Evolutionary conservation across 2,888 invertebrate species (phyloP), one percentile per base, ranked within the genome.

Genomic region (Drosophila borealis): DNA sequence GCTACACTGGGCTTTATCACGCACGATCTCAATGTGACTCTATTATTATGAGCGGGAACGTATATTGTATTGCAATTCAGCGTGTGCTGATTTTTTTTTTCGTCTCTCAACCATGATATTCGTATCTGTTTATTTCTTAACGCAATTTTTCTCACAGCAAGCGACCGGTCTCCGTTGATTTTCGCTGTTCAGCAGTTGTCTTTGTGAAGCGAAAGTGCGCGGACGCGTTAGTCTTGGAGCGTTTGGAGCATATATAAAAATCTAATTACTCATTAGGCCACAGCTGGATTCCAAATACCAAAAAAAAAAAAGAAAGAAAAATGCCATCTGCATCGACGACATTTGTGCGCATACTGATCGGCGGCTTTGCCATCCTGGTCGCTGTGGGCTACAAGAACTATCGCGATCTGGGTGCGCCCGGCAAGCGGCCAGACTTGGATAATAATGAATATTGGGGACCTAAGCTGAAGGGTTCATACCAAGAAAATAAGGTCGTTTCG

Each of bases 401-500:
- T 64, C 81, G 85, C 5, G 75, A 89, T 13, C 54, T 92, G 10
- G 55, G 84, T 0, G 78, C 80, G 34, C 89, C 91, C 5, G 54
- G 90, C n/a, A 81, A 88, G 34, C 78, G 81, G 13, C 92, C 93
- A 4, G 74, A 88, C 49, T 62, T 92, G 10, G 90, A 90, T 81
- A 66, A 80, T 13, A 80, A 91, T 25, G 89, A 81, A 54, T 92
- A 91, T 70, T 93, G 92, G 92, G 92, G 92, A 14, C 91, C 92
- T 2, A 88, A 90, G 13, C 68, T 70, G 14, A 77, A 77, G 29
- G 70, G 81, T 5, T 5, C 54, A 0, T 91, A 92, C 50, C 88
- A 88, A 44, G 92, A 92, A 66, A 89, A 91, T 60, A 68, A 80
- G 25, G 80, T 88, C 4, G 78, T 92, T n/a, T 70, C 78, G 67